A percentile compares a stretch with the other conserved stretches of the same genome.
Conservation (phyloP, 2,888 invertebrate genomes). For the Pegoplata infirma region DNA sequence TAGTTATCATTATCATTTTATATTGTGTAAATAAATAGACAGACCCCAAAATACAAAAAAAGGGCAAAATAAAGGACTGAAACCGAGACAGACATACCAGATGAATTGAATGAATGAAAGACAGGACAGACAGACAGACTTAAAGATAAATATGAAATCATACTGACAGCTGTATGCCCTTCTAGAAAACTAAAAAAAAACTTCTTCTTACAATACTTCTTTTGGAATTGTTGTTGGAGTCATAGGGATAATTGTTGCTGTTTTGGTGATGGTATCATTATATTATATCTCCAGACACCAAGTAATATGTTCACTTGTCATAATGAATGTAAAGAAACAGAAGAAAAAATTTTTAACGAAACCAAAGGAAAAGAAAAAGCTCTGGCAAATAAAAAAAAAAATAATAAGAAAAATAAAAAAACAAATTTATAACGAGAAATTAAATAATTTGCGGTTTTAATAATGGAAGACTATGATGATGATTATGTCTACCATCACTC, state of each 20-base stretch:
- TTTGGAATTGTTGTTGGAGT: conserved; percentile 19
- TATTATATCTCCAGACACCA: conserved; percentile 49
- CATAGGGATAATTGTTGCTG: conserved; percentile 8
- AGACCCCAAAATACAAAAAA: not conserved
- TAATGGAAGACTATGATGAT: conserved; percentile 35
- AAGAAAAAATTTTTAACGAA: conserved; percentile 31
- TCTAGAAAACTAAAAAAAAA: not conserved
- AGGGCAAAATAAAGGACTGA: not conserved
- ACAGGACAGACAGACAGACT: conserved; percentile 27
- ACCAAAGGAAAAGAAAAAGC: conserved; percentile 29
- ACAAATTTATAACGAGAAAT: conserved; percentile 41
- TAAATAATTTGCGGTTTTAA: conserved; percentile 60
- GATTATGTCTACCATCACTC: not conserved
- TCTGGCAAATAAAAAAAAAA: not conserved
- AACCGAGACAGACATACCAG: not conserved
- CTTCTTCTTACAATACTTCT: not conserved
- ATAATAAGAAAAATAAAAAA: too few relatives aligned
- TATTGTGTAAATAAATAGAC: conserved; percentile 36
- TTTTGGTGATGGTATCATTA: conserved; percentile 41
- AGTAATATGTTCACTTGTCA: conserved; percentile 59
- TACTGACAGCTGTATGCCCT: conserved; percentile 50
- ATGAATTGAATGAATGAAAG: not conserved
- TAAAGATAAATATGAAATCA: conserved; percentile 37
- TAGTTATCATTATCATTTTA: conserved; percentile 55
- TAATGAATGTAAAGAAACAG: conserved; percentile 50